A percentile compares a stretch with the other conserved stretches of the same genome.
These are phyloP conservation scores for Phoenicopterus ruber DNA, from an alignment of 2,113 vertebrate species.

Conservation along the genomic window DNA sequence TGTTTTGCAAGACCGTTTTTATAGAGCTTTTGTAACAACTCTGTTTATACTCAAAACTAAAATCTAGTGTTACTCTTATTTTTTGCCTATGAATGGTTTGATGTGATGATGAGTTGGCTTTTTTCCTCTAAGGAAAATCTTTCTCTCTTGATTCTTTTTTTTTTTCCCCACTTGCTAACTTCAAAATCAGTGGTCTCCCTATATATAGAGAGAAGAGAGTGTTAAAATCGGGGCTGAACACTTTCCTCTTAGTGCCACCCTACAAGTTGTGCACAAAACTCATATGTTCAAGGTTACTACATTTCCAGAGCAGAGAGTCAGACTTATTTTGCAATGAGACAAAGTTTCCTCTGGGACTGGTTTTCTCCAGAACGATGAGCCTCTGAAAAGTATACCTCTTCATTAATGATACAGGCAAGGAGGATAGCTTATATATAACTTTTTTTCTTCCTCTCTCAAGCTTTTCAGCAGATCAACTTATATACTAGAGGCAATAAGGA, in stretches of 20 bases:
- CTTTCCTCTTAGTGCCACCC: not conserved
- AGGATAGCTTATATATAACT: not conserved
- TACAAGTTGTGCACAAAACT: accelerated
- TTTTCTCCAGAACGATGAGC: not conserved
- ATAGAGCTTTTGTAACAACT: constrained; percentile 16
- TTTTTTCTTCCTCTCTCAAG: not conserved
- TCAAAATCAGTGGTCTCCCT: not conserved
- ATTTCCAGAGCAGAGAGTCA: not conserved
- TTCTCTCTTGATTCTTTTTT: not conserved
- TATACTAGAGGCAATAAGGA: not conserved
- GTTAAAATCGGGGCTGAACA: not conserved
- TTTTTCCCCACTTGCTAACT: not conserved
- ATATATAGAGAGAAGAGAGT: not conserved
- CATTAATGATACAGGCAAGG: not conserved
- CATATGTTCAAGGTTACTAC: not conserved
- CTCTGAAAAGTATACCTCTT: not conserved
- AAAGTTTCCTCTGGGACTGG: not conserved
- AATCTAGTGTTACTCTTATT: not conserved
- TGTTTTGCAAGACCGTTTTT: constrained; percentile 35
- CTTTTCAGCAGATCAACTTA: not conserved
- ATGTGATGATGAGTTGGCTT: not conserved
- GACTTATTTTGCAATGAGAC: not conserved
- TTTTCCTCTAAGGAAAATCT: not conserved
- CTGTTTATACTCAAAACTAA: not conserved
- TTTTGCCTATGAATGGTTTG: not conserved